A percentile compares a stretch with the other conserved stretches of the same genome.
These are phyloP conservation scores for Melanerpes aurifrons DNA, from an alignment of 2,113 vertebrate genomes.

Conservation along the genomic window DNA sequence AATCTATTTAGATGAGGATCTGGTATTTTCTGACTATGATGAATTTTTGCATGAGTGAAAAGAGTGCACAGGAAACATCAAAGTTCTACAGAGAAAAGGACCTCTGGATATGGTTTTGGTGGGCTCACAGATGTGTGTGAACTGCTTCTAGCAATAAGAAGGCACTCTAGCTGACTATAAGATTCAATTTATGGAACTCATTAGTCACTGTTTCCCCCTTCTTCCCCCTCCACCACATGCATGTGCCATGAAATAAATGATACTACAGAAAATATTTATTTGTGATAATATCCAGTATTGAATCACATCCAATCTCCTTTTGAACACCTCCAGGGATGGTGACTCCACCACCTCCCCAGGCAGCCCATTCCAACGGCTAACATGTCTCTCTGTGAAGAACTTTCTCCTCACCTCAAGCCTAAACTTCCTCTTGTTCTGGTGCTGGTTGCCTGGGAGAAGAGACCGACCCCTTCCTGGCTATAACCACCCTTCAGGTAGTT, in stretches of 20 bases:
- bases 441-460: no score
- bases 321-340: no score
- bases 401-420: no score
- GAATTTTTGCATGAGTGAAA: background rate
- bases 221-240: background rate
- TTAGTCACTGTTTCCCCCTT: background rate
- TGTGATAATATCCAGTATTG: background rate
- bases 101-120: background rate
- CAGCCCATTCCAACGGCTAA: no score
- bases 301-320: no score
- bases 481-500: no score
- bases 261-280: background rate
- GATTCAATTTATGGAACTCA: background rate
- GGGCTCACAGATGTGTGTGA: conserved; percentile 18
- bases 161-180: background rate
- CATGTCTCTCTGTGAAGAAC: no score
- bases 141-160: background rate
- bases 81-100: background rate
- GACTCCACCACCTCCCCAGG: no score
- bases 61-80: background rate
- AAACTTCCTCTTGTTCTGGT: no score
- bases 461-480: no score
- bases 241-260: background rate
- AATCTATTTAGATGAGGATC: no score
- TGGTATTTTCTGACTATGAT: background rate